Conservation (phyloP, 2,113 vertebrate genomes). For the Emberiza fucata region DNA sequence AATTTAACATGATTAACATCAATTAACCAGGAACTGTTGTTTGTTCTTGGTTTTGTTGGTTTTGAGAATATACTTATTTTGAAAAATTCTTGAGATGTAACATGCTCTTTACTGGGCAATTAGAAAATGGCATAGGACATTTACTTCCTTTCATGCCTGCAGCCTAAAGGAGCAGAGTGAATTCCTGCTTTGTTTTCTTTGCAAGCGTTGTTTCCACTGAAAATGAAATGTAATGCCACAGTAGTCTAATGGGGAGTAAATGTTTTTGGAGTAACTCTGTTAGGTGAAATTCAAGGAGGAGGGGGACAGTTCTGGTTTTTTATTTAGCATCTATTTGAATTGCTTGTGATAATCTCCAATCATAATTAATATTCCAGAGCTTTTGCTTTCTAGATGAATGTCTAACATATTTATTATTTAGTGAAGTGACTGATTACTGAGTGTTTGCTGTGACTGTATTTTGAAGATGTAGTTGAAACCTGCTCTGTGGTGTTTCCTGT, state of each 20-base stretch:
- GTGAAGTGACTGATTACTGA: fast-evolving
- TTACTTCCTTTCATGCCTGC: background rate
- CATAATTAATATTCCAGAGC: background rate
- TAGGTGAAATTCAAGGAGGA: background rate
- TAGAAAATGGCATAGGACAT: background rate
- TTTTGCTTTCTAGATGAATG: background rate
- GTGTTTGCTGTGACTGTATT: background rate
- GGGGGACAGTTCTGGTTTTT: fast-evolving
- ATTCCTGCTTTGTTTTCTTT: background rate
- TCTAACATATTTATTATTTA: background rate
- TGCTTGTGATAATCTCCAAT: background rate
- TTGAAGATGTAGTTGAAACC: background rate
- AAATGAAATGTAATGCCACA: background rate
- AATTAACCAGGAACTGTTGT: background rate
- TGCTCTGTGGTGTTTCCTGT: background rate
- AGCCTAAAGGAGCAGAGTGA: background rate
- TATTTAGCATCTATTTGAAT: background rate
- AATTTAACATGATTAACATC: background rate
- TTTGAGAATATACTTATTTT: background rate
- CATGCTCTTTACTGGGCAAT: background rate
- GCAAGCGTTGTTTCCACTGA: background rate
- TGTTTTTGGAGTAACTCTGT: background rate
- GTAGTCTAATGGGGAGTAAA: background rate
- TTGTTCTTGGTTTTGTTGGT: background rate
- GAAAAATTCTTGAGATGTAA: background rate